Percentiles rank a stretch among this genome's conserved stretches.
These are phyloP conservation scores for Hystrix cristata DNA, from an alignment of 2,113 vertebrate genomes.

Conservation along the genomic window DNA sequence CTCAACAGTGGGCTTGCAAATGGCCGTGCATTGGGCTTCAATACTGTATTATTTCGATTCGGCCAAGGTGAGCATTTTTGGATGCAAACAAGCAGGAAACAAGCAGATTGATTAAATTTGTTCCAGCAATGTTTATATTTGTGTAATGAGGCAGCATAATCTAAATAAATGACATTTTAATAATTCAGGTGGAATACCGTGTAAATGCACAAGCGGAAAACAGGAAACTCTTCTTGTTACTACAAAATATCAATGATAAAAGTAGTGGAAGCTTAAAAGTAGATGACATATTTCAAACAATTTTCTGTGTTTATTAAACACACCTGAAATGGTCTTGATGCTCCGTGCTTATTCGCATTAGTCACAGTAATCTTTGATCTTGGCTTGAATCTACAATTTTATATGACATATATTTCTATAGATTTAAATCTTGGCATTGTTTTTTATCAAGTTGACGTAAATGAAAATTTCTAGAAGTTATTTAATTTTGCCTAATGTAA, in stretches of 20 bases:
- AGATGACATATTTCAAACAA: neutral
- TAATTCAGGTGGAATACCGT: neutral
- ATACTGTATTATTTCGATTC: neutral
- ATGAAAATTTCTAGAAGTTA: neutral
- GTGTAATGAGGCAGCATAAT: slow-evolving; percentile 20
- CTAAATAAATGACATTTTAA: slow-evolving; percentile 67
- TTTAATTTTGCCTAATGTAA: neutral
- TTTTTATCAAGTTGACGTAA: neutral
- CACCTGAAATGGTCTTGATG: neutral
- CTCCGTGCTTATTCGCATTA: neutral
- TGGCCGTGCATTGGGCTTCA: neutral
- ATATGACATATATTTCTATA: neutral
- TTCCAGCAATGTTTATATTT: slow-evolving; percentile 15
- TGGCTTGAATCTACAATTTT: neutral
- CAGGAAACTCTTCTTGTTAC: neutral
- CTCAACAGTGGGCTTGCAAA: neutral
- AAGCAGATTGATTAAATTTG: slow-evolving; percentile 34
- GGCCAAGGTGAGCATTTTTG: neutral
- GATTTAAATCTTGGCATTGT: neutral
- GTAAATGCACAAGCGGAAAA: neutral
- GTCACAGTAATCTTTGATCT: neutral
- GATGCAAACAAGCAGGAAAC: neutral
- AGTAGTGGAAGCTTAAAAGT: neutral
- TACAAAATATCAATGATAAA: neutral
- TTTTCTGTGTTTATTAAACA: neutral